Percentiles rank a stretch among this genome's conserved stretches.
Conservation (phyloP, 2,888 invertebrate species). For the Parascotia fuliginaria region DNA sequence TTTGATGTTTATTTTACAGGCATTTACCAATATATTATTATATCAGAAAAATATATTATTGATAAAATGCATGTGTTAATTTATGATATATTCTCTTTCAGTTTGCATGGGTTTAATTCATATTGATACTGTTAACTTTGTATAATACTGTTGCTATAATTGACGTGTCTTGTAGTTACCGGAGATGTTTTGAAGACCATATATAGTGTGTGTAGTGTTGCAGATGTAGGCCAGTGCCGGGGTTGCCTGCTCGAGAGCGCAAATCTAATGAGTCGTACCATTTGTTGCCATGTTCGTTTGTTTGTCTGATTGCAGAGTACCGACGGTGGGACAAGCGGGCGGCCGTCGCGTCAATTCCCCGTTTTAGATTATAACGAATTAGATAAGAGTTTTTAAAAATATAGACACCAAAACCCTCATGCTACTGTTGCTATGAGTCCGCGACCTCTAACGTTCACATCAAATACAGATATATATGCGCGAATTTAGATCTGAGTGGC, state of each 20-base stretch:
- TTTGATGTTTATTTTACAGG: conserved; percentile 63
- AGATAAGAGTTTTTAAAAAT: conserved; percentile 45
- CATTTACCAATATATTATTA: conserved; percentile 47
- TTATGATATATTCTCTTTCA: conserved; percentile 59
- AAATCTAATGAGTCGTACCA: conserved; percentile 48
- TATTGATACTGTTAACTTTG: conserved; percentile 7
- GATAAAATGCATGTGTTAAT: conserved; percentile 52
- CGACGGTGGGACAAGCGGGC: conserved; percentile 54
- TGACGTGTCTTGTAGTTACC: conserved; percentile 40
- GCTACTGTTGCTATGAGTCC: conserved; percentile 28
- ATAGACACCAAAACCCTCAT: conserved; percentile 54
- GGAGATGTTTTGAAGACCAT: conserved; percentile 49
- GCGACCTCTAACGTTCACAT: conserved; percentile 49
- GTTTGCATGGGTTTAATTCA: conserved; percentile 55
- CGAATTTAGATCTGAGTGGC: conserved; percentile 32
- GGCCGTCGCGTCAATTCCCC: conserved; percentile 59
- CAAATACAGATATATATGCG: conserved; percentile 48
- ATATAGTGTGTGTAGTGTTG: conserved; percentile 81
- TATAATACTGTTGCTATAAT: conserved; percentile 29
- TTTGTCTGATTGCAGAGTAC: conserved; percentile 81
- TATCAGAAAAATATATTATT: conserved; percentile 28
- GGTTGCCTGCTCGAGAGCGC: conserved; percentile 66
- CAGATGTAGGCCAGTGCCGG: conserved; percentile 78
- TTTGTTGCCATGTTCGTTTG: conserved; percentile 81
- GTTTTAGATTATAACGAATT: conserved; percentile 67